Evolutionary conservation across 2,797 vertebrate genomes (phyloP).

Genomic region (Valencia hispanica): DNA sequence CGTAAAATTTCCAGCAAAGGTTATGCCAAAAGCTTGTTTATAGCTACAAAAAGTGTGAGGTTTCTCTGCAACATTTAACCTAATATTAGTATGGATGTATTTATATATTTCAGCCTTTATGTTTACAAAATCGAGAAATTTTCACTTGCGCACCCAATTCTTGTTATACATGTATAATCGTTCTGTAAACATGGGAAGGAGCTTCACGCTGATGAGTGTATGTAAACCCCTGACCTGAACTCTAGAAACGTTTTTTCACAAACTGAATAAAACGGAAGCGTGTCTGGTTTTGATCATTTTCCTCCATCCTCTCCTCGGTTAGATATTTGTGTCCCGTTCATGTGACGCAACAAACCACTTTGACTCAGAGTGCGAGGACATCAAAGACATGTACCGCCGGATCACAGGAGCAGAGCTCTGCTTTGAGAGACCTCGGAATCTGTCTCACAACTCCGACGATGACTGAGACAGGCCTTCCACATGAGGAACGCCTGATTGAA

Average conservation of each 20-base stretch:
- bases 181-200: background rate
- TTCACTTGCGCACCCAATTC: background rate
- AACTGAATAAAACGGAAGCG: background rate
- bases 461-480: conserved; percentile 46
- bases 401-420: conserved; percentile 78
- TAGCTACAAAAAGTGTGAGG: background rate
- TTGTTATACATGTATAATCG: no score
- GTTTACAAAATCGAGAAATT: background rate
- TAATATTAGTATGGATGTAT: background rate
- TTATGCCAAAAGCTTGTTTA: background rate
- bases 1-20: background rate
- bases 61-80: background rate
- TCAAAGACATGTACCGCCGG: conserved; percentile 79
- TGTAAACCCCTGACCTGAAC: background rate
- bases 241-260: background rate
- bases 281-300: background rate
- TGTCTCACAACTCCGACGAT: conserved; percentile 61
- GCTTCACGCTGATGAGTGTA: background rate
- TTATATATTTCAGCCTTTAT: background rate
- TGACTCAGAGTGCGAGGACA: conserved; percentile 78
- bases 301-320: conserved; percentile 7
- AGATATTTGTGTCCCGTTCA: conserved; percentile 83
- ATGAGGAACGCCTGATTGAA: background rate
- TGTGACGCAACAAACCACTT: conserved; percentile 79
- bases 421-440: conserved; percentile 67